Conservation (phyloP, 2,113 vertebrate genomes). For the Paramormyrops kingsleyae region DNA sequence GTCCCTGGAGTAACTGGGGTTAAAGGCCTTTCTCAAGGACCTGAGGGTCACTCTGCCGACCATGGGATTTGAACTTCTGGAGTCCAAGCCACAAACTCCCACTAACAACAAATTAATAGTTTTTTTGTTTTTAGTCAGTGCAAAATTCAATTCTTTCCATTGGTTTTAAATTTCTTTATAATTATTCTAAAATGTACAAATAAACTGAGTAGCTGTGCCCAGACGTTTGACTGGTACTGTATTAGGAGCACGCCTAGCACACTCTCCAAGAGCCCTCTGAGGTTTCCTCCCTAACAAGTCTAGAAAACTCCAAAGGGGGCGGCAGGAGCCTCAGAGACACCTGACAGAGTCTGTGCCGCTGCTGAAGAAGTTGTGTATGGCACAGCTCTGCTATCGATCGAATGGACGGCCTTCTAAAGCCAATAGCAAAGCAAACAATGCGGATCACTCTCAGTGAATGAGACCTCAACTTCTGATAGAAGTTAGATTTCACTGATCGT, state of each 20-base stretch:
- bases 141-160: background rate
- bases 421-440: constrained; percentile 46
- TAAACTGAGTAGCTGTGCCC: background rate
- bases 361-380: background rate
- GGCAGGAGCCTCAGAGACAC: constrained; percentile 20
- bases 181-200: background rate
- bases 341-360: constrained; percentile 12
- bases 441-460: constrained; percentile 40
- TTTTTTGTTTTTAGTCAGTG: no score
- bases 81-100: background rate
- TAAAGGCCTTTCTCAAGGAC: background rate
- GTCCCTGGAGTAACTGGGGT: background rate
- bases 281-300: background rate
- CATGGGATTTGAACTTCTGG: background rate
- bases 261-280: background rate
- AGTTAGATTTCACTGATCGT: background rate
- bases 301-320: background rate
- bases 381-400: constrained; percentile 44
- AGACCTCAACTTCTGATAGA: constrained; percentile 32
- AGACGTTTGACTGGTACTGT: background rate
- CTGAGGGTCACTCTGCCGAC: background rate
- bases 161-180: background rate
- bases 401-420: constrained; percentile 39
- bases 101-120: no score
- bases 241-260: background rate